Percentiles rank a stretch among this genome's conserved stretches.
phyloP scores from a whole-genome alignment of 2,113 vertebrate species.

The Neolamprologus modestus region DNA sequence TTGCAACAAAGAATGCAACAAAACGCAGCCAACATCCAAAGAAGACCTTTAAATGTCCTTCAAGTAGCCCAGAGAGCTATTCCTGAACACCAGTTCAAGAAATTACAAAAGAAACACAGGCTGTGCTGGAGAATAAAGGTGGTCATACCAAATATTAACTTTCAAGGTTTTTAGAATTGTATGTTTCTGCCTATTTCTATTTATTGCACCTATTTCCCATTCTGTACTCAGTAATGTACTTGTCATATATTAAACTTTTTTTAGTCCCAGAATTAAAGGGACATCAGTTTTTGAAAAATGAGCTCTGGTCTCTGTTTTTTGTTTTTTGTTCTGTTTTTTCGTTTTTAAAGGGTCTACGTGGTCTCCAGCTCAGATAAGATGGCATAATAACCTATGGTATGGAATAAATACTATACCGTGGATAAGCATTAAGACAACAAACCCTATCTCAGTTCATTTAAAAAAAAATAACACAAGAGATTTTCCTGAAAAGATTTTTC shows the following conservation, averaged over 20 bases:
- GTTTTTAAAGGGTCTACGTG: rapidly evolving
- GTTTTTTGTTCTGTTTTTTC: background rate
- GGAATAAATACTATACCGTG: background rate
- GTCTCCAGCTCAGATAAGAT: background rate
- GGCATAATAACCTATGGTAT: background rate
- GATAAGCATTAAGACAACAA: background rate
- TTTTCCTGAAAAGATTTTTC: background rate
- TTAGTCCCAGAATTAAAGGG: background rate
- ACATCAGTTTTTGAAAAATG: background rate
- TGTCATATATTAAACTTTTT: rapidly evolving
- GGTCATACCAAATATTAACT: background rate
- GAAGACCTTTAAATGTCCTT: background rate
- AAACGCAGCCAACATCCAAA: background rate
- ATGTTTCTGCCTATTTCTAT: background rate
- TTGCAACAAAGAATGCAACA: background rate
- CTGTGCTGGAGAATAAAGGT: background rate
- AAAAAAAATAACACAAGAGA: background rate
- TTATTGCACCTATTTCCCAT: background rate
- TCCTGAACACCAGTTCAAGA: background rate
- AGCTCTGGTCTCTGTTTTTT: background rate
- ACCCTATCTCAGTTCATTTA: background rate
- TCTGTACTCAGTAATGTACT: background rate
- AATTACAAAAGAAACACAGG: background rate
- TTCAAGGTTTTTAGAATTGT: background rate
- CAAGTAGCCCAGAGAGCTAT: background rate